A percentile compares a stretch with the other conserved stretches of the same genome.
phyloP scores from a whole-genome alignment of 2,888 invertebrate species.

The Nemurella pictetii region DNA sequence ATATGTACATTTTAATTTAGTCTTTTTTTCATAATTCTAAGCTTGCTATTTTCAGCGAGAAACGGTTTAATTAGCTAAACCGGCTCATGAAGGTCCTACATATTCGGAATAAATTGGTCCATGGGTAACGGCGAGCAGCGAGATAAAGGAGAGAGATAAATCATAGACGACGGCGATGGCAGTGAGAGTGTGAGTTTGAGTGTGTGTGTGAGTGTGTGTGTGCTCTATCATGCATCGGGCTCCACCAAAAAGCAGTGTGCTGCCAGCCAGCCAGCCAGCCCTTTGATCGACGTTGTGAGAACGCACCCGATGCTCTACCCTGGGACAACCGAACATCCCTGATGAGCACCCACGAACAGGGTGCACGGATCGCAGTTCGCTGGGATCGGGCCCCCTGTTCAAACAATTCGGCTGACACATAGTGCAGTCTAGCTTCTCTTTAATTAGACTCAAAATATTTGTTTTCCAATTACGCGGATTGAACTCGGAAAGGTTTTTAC shows the following conservation, averaged over 20 bases:
- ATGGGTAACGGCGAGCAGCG: not conserved
- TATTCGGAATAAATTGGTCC: not conserved
- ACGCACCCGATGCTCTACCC: constrained; percentile 11
- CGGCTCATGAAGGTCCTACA: not conserved
- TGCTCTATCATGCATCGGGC: not conserved
- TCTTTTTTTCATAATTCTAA: too few species aligned
- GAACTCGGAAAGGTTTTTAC: constrained; percentile 28
- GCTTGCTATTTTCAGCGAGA: not conserved
- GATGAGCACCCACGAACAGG: constrained; percentile 19
- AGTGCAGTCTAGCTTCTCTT: constrained; percentile 37
- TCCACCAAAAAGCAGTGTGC: too few species aligned
- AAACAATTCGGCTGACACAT: constrained; percentile 26
- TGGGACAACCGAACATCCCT: not conserved
- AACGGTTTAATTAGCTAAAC: not conserved
- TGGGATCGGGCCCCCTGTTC: constrained; percentile 3
- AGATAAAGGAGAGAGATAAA: not conserved
- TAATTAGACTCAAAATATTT: constrained; percentile 43
- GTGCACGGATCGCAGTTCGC: not conserved
- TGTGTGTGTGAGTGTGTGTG: not conserved
- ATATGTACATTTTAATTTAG: too few species aligned
- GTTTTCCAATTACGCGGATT: constrained; percentile 34
- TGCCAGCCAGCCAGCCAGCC: too few species aligned
- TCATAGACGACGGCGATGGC: not conserved
- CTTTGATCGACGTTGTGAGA: constrained; percentile 22
- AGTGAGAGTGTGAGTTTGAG: not conserved